Evolutionary conservation across 1,140 invertebrate genomes (phyloP).

Genomic region (Nephotettix cincticeps): DNA sequence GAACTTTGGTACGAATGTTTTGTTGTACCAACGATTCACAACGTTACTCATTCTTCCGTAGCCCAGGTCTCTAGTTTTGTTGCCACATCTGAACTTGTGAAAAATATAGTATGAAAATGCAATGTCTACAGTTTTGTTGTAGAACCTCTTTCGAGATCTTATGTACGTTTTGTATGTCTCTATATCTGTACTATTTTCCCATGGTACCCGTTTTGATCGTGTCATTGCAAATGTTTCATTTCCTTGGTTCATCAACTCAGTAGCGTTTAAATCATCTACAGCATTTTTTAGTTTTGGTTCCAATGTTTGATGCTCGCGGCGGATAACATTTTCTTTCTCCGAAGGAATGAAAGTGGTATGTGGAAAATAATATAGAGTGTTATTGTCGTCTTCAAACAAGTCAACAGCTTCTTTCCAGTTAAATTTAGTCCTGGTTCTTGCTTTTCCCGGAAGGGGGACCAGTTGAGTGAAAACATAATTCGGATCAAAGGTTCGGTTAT

Average conservation of each 20-base stretch:
- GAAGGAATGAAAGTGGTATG: no score
- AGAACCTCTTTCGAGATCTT: neutral
- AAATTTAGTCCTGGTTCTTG: no score
- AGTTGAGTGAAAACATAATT: neutral
- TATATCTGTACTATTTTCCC: neutral
- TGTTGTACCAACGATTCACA: neutral
- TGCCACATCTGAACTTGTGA: neutral
- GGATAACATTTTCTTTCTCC: no score
- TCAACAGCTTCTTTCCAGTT: no score
- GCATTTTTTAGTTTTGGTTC: no score
- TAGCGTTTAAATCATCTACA: no score
- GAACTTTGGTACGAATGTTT: neutral
- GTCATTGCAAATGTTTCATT: no score
- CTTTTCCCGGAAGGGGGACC: neutral
- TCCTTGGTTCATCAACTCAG: no score
- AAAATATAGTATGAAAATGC: neutral
- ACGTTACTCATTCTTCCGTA: constrained; percentile 6
- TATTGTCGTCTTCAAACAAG: no score
- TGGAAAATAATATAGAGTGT: no score
- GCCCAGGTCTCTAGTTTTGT: neutral
- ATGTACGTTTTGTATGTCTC: neutral
- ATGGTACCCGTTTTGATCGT: neutral
- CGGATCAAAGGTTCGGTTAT: neutral
- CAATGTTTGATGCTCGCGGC: no score
- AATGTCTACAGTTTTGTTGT: constrained; percentile 1